A percentile compares a stretch with the other conserved stretches of the same genome.
Evolutionary conservation across 2,797 vertebrate species (phyloP).

Genomic region (Betta splendens): DNA sequence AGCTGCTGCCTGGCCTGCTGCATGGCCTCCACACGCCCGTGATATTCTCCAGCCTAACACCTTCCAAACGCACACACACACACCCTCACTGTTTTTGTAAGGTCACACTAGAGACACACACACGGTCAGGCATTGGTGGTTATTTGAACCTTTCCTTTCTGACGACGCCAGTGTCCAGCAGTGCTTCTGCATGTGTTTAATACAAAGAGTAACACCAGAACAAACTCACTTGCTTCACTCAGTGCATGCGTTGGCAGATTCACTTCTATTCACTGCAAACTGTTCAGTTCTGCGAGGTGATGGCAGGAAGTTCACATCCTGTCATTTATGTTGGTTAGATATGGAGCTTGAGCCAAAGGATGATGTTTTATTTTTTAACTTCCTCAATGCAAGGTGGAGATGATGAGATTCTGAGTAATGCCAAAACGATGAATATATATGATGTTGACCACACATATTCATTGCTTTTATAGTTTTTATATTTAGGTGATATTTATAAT

Average conservation of each 20-base stretch:
- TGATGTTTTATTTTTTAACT: no score
- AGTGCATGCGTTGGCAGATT: constrained; percentile 50
- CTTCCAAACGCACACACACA: constrained; percentile 19
- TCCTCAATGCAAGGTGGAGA: no score
- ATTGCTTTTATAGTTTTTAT: no score
- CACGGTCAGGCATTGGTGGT: constrained; percentile 48
- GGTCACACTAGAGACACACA: constrained; percentile 38
- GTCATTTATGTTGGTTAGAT: background rate
- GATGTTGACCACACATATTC: no score
- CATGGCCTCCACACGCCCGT: constrained; percentile 47
- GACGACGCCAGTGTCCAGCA: constrained; percentile 49
- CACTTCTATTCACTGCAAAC: no score
- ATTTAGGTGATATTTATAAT: no score
- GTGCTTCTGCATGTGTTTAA: constrained; percentile 57
- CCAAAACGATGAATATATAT: no score
- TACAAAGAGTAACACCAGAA: constrained; percentile 18
- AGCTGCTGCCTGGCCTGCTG: constrained; percentile 59
- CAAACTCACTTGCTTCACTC: constrained; percentile 33
- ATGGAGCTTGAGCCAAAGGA: no score
- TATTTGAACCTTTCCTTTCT: constrained; percentile 60
- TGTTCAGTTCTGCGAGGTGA: constrained; percentile 22
- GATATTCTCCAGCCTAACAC: constrained; percentile 27
- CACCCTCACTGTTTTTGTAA: constrained; percentile 37
- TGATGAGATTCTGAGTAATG: no score
- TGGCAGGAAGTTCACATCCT: constrained; percentile 28